Evolutionary conservation across 2,888 invertebrate species (phyloP), one percentile per base, ranked within the genome.

Genomic region (Cheilosia variabilis): DNA sequence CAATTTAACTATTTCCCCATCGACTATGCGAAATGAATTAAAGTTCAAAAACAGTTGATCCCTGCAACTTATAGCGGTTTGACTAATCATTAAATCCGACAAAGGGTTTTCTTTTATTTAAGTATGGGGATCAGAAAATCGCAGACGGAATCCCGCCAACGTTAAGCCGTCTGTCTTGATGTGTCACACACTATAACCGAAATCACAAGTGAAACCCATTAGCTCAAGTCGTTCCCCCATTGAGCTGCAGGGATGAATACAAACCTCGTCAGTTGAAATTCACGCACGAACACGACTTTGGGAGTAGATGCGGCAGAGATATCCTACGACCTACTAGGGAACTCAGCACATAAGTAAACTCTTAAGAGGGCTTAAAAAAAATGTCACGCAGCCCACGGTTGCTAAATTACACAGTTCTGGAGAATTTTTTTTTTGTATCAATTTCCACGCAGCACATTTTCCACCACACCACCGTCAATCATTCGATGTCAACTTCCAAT

Each of bases 401-500:
- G 53, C 24, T 66, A 66, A 66, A 66, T 53, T 37, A 37, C 37
- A 43, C 6, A 68, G 15, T 9, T 55, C 27, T 43, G 6, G 5
- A 17, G 24, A 9, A 37, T 34, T 47, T 50, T 50, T 19, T 15
- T 47, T 45, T 19, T 60, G 58, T 62, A 53, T 72, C 43, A 34
- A 62, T 53, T 71, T 17, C 17, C 13, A 52, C 0, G 24, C 15
- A 52, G 15, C 15, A 43, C 13, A 27, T 53, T 34, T 45, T 9
- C 19, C 43, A 52, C 78, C 19, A 55, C 34, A 43, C 43, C 55
- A 62, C 27, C 45, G 24, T 7, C 57, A 66, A n/a, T 58, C 31
- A 58, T 53, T 68, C 53, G 7, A 50, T 62, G 72, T 78, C 66
- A 50, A 66, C 34, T 72, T 78, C 24, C 45, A 83, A 83, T 78